These are phyloP conservation scores for Etheostoma spectabile DNA, from an alignment of 2,113 vertebrate species.

Conservation along the genomic window DNA sequence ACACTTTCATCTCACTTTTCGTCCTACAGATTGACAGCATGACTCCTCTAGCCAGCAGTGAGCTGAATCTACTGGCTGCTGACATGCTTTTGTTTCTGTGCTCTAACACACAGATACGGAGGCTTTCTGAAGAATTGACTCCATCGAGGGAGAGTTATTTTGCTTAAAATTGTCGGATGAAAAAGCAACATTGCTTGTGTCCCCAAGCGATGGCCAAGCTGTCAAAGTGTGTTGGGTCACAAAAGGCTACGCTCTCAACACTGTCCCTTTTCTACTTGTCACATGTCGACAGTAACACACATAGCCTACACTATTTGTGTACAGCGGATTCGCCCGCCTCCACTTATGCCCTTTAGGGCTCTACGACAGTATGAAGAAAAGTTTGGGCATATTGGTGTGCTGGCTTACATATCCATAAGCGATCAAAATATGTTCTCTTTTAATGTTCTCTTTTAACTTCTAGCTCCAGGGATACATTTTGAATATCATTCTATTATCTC, in stretches of 20 bases:
- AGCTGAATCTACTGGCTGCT: constrained; percentile 67
- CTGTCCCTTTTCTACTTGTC: constrained; percentile 84
- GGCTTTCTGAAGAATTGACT: constrained; percentile 71
- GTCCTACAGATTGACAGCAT: constrained; percentile 75
- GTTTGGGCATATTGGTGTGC: constrained; percentile 64
- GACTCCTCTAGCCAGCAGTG: constrained; percentile 66
- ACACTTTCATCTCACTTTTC: constrained; percentile 72
- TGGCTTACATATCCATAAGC: constrained; percentile 76
- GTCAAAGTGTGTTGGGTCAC: constrained; percentile 85
- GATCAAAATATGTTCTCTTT: constrained; percentile 75
- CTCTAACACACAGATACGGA: constrained; percentile 66
- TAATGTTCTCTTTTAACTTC: constrained; percentile 74
- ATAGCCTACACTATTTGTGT: constrained; percentile 68
- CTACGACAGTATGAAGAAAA: constrained; percentile 62
- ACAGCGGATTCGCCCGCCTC: constrained; percentile 61
- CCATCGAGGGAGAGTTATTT: constrained; percentile 68
- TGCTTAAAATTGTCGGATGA: constrained; percentile 78
- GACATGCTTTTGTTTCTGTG: constrained; percentile 72
- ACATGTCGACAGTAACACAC: constrained; percentile 77
- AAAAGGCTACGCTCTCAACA: constrained; percentile 82
- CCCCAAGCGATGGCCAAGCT: constrained; percentile 82
- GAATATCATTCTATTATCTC: constrained; percentile 77
- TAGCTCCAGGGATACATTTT: constrained; percentile 73
- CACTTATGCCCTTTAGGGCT: constrained; percentile 55
- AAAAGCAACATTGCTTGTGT: constrained; percentile 79